Percentiles rank a stretch among this genome's conserved stretches.
phyloP scores from a whole-genome alignment of 1,140 invertebrate species.

The Trachymyrmex cornetzi region DNA sequence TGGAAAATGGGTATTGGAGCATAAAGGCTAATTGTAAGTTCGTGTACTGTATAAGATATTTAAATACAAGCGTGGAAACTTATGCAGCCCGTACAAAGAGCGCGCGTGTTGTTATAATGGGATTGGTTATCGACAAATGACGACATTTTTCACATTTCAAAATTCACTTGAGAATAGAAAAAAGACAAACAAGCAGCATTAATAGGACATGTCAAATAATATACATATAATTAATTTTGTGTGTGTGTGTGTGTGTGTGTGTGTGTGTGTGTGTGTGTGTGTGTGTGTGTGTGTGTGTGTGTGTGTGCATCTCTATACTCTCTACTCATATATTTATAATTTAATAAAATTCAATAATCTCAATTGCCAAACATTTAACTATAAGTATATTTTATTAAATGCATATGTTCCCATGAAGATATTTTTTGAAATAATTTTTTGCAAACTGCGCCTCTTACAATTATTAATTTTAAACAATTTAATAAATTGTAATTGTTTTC shows the following conservation, averaged over 20 bases:
- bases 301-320: too few relatives aligned
- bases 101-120: background rate
- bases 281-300: too few relatives aligned
- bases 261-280: too few relatives aligned
- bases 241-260: too few relatives aligned
- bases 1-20: background rate
- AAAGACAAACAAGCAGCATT: background rate
- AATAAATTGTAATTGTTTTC: background rate
- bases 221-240: background rate
- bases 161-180: background rate
- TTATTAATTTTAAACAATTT: background rate
- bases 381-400: background rate
- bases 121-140: background rate
- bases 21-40: constrained; percentile 40
- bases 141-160: background rate
- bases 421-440: background rate
- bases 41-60: background rate
- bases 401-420: background rate
- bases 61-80: background rate
- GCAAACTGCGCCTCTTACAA: background rate
- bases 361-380: background rate
- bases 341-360: constrained; percentile 2
- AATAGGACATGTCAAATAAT: background rate
- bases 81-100: background rate
- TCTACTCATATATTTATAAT: background rate